Percentiles rank a stretch among this genome's conserved stretches.
Conservation (phyloP, 2,888 invertebrate species). For the Strigamia transsilvanica region DNA sequence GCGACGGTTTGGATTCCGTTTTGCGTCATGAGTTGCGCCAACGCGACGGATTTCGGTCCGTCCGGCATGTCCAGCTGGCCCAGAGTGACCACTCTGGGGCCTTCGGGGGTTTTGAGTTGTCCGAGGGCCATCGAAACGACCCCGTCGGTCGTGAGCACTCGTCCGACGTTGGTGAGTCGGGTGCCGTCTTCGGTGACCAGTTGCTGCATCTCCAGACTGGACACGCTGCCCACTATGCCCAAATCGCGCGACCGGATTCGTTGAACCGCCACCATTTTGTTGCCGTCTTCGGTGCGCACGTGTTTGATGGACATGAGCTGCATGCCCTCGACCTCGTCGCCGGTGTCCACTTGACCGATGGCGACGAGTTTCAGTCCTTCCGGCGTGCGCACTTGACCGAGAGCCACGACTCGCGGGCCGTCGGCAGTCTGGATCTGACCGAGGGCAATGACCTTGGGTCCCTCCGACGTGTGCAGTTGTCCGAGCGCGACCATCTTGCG, state of each 20-base stretch:
- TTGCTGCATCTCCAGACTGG: neutral
- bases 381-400: slow-evolving; percentile 71
- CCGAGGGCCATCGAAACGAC: slow-evolving; percentile 50
- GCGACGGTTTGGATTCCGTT: slow-evolving; percentile 20
- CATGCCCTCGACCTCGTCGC: slow-evolving; percentile 10
- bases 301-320: slow-evolving; percentile 29
- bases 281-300: slow-evolving; percentile 36
- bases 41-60: slow-evolving; percentile 74
- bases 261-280: slow-evolving; percentile 50
- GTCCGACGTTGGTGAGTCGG: slow-evolving; percentile 51
- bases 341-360: slow-evolving; percentile 40
- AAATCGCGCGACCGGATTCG: slow-evolving; percentile 37
- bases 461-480: slow-evolving; percentile 61
- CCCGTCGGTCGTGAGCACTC: slow-evolving; percentile 54
- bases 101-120: slow-evolving; percentile 12
- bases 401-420: slow-evolving; percentile 74
- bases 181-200: slow-evolving; percentile 57
- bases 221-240: neutral
- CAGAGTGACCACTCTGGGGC: slow-evolving; percentile 62
- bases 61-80: slow-evolving; percentile 76
- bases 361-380: slow-evolving; percentile 63
- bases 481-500: slow-evolving; percentile 70
- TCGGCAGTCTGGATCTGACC: slow-evolving; percentile 76
- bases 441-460: slow-evolving; percentile 70
- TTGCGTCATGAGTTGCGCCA: slow-evolving; percentile 71